Evolutionary conservation across 2,888 invertebrate genomes (phyloP), one percentile per base, ranked within the genome.

Genomic region (Erebia aethiops): DNA sequence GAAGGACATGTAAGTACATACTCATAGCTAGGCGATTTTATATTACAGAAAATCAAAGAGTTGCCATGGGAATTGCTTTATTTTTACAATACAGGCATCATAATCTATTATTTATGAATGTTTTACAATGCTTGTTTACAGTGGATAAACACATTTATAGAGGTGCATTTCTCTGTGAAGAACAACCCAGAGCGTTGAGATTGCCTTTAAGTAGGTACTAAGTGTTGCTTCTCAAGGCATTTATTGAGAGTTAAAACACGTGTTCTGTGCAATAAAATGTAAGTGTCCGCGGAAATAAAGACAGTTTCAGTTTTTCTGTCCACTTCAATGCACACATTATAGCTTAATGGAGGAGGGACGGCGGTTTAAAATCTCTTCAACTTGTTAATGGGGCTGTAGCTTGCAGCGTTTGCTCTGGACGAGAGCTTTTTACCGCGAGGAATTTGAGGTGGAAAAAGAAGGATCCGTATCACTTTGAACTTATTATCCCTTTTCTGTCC

Each of bases 301-400:
- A 72, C 76, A 74, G 71, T 77, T 64, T 66, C 65, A 43, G 68
- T 75, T 75, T 76, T 77, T 74, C 71, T 71, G 63, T 46, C 41
- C 49, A 58, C 26, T 49, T 70, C 65, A 66, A 72, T 70, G 70
- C 52, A 68, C 65, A 71, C 62, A 68, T 71, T 72, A 67, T 65
- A 70, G 56, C 72, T 71, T 72, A 72, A 72, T 71, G 70, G 66
- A 67, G 46, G 54, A 61, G 52, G 58, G 61, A 35, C 49, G 35
- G 66, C 56, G 41, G 69, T 75, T 73, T 66, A 60, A 73, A 62
- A 69, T 69, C 71, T 49, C 61, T 54, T 52, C 41, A 26, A 54
- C 64, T 71, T 66, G 67, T 69, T 69, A 71, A 74, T 72, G 71
- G 51, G 66, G 63, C 52, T 60, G 58, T 67, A 64, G 56, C 67